Evolutionary conservation across 2,113 vertebrate genomes (phyloP).

Genomic region (Gymnocephalus cernua): DNA sequence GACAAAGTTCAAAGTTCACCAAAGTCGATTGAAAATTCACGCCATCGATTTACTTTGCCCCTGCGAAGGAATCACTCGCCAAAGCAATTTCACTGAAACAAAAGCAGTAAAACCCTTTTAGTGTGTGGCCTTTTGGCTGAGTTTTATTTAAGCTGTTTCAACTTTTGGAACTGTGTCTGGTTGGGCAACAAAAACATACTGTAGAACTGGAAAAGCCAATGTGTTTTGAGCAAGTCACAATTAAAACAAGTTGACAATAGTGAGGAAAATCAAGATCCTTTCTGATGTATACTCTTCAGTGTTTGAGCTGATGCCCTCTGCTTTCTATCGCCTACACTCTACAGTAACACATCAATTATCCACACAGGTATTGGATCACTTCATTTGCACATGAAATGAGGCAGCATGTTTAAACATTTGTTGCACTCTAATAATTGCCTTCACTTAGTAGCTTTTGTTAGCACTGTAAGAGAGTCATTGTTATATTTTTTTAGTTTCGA

Average conservation of each 20-base stretch:
- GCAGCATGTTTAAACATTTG: background rate
- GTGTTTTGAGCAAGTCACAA: background rate
- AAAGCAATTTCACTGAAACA: background rate
- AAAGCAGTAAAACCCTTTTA: background rate
- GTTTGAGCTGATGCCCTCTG: background rate
- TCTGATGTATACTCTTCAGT: background rate
- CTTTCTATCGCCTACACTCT: background rate
- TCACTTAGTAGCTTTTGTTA: background rate
- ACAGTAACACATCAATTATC: slow-evolving; percentile 2
- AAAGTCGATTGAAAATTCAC: background rate
- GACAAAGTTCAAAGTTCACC: too few species aligned
- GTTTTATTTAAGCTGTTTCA: slow-evolving; percentile 14
- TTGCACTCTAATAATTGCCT: background rate
- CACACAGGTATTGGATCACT: slow-evolving; percentile 1
- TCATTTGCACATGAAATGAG: background rate
- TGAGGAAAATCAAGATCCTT: background rate
- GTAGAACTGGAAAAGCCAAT: background rate
- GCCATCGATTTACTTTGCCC: background rate
- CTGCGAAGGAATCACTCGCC: background rate
- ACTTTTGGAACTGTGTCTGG: background rate
- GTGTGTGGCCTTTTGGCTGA: slow-evolving; percentile 7
- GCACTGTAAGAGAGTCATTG: background rate
- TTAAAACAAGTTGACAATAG: background rate
- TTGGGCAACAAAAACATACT: background rate
- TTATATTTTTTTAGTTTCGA: background rate